Base-by-base conservation (phyloP, 2,797 vertebrate genomes). In the Anniella stebbinsi region DNA sequence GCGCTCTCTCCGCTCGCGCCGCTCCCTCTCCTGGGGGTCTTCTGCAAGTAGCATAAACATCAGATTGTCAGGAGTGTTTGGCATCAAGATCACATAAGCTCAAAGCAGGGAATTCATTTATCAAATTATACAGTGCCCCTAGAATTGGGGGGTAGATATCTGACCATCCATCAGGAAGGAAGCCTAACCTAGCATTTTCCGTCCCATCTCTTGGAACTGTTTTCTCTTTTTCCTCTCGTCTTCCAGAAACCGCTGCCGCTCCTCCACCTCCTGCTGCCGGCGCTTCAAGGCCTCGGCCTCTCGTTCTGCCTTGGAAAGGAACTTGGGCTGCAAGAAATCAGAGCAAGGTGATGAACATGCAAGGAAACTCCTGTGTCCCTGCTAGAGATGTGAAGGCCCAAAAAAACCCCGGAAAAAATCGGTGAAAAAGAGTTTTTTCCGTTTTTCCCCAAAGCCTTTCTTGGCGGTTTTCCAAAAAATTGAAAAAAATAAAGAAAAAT, bases 1-100 rank as follows among this genome's bases (percentile, higher is more conserved):
- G 84, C 99, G 96, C 89, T 99, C 99, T 0, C 99, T 97, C 23
- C 99, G 97, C 89, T 99, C 99, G 0, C 99, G 96, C 4, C 99
- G 97, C 88, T 99, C 99, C 0, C 99, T 96, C 87, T 99, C 99
- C 95, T 99, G 99, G 3, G 99, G 99, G 94, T 99, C 99, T 98
- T 99, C 99, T 99, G 94, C 92, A 93, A 48, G 87, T 36, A 90
- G 33, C 90, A 80, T 72, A 90, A 88, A 57, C 0, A 33, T 85
- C 66, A 28, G 21, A 41, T 76, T 92, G 8, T 92, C 87, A 86
- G 51, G 67, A 25, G 36, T 86, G 1, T n/a, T 5, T 45, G 51
- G 54, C 6, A 84, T 38, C 90, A 94, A 91, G 78, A 72, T 33
- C 45, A 76, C 10, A 18, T 88, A 93, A 63, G 13, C 60, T 3